Percentiles rank a stretch among this genome's conserved stretches.
Evolutionary conservation across 2,888 invertebrate genomes (phyloP).

Genomic region (Leucoma salicis): DNA sequence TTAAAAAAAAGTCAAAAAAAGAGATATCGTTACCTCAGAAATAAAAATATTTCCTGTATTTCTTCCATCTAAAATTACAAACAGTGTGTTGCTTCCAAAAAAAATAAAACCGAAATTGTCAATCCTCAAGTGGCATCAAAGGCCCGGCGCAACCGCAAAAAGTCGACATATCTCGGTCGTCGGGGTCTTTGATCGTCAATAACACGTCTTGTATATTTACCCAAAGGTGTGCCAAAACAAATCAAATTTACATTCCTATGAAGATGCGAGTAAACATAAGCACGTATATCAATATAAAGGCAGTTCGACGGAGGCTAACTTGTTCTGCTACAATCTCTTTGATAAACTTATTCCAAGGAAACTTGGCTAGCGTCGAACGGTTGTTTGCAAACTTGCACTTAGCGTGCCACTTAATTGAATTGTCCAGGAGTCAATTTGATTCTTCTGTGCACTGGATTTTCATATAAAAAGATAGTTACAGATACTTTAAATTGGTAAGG

Average conservation of each 20-base stretch:
- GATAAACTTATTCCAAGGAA: constrained; percentile 54
- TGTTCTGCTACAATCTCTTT: constrained; percentile 64
- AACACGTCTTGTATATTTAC: constrained; percentile 21
- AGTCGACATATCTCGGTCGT: constrained; percentile 13
- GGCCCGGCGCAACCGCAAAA: constrained; percentile 15
- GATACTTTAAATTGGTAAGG: background rate
- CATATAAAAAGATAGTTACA: constrained; percentile 10
- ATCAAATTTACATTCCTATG: constrained; percentile 34
- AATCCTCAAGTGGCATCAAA: constrained; percentile 20
- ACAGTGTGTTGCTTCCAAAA: background rate
- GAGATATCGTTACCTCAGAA: no score
- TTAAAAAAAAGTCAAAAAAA: no score
- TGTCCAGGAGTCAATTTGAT: constrained; percentile 73
- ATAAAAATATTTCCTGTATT: background rate
- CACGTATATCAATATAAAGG: constrained; percentile 27
- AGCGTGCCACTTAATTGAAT: constrained; percentile 76
- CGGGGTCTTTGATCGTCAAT: constrained; percentile 31
- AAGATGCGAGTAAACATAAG: constrained; percentile 32
- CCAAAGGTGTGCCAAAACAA: constrained; percentile 28
- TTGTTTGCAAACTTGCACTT: constrained; percentile 76
- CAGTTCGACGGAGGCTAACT: constrained; percentile 60
- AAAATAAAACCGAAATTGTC: constrained; percentile 11
- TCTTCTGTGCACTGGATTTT: constrained; percentile 48
- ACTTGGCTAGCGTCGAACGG: constrained; percentile 61
- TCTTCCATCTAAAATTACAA: background rate